Evolutionary conservation across 2,113 vertebrate genomes (phyloP).

Genomic region (Miniopterus natalensis): DNA sequence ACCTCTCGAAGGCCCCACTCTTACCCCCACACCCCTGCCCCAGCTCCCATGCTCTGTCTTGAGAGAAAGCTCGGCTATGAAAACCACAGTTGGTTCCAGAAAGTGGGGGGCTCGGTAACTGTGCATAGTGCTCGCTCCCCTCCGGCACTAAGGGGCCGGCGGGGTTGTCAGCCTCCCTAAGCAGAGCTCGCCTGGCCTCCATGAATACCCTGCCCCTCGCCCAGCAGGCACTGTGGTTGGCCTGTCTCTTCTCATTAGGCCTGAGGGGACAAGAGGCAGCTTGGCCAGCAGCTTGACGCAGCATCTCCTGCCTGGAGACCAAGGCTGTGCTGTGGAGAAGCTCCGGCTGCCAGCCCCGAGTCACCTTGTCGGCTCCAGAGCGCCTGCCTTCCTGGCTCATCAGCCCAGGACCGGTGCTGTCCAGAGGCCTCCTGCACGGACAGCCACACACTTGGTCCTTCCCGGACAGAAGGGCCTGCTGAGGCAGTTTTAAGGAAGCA

Average conservation of each 20-base stretch:
- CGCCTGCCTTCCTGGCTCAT: constrained; percentile 23
- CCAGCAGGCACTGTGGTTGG: neutral
- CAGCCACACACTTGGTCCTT: neutral
- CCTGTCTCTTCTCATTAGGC: constrained; percentile 71
- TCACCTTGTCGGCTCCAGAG: constrained; percentile 55
- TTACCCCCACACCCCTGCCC: neutral
- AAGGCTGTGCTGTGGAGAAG: neutral
- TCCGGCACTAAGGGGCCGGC: neutral
- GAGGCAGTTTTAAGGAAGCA: constrained; percentile 72
- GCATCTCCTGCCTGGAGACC: neutral
- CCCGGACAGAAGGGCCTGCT: neutral
- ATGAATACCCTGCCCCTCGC: too few relatives aligned
- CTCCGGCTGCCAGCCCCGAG: neutral
- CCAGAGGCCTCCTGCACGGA: neutral
- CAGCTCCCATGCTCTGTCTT: neutral
- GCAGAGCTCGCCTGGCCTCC: neutral
- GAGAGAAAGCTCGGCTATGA: neutral
- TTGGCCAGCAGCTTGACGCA: neutral
- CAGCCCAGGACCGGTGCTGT: neutral
- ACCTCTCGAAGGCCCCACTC: neutral
- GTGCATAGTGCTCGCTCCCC: neutral
- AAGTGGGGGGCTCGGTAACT: neutral
- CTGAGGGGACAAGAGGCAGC: constrained; percentile 2
- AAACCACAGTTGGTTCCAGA: neutral
- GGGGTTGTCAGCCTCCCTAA: neutral